Percentiles rank a stretch among this genome's conserved stretches.
Evolutionary conservation across 2,797 vertebrate species (phyloP).

Genomic region (Acrossocheilus wenchowensis): DNA sequence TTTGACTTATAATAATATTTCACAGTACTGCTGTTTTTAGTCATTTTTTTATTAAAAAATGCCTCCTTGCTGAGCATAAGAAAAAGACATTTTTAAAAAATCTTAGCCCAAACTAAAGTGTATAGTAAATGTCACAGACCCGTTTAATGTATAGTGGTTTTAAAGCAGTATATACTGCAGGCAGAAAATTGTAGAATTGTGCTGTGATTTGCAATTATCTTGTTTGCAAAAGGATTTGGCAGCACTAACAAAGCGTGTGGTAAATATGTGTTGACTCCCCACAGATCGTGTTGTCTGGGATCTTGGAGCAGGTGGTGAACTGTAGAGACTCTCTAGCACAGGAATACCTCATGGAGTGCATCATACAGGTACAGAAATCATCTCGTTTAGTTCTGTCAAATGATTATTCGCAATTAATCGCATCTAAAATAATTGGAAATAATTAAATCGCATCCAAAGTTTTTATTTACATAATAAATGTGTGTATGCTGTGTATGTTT

Average conservation of each 20-base stretch:
- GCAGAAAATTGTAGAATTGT: background rate
- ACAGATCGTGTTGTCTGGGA: slow-evolving; percentile 92
- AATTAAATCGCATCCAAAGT: too few relatives aligned
- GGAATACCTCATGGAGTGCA: slow-evolving; percentile 99
- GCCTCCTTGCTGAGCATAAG: background rate
- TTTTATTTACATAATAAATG: too few relatives aligned
- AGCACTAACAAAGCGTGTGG: background rate
- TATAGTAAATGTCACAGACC: background rate
- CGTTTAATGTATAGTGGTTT: background rate
- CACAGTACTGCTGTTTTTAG: background rate
- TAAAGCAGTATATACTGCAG: background rate
- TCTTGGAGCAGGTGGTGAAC: slow-evolving; percentile 97
- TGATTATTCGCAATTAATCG: too few relatives aligned
- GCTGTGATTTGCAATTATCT: background rate
- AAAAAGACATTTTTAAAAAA: background rate
- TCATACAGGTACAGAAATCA: slow-evolving; percentile 89
- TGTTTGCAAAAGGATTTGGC: slow-evolving; percentile 3
- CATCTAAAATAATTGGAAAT: too few relatives aligned
- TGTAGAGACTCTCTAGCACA: slow-evolving; percentile 97
- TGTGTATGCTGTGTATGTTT: too few relatives aligned
- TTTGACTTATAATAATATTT: background rate
- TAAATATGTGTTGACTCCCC: slow-evolving; percentile 10
- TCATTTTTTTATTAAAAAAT: background rate
- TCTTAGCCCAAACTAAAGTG: background rate
- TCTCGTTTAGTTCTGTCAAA: too few relatives aligned